Conservation (phyloP, 2,797 vertebrate species). For the Cottoperca gobio region DNA sequence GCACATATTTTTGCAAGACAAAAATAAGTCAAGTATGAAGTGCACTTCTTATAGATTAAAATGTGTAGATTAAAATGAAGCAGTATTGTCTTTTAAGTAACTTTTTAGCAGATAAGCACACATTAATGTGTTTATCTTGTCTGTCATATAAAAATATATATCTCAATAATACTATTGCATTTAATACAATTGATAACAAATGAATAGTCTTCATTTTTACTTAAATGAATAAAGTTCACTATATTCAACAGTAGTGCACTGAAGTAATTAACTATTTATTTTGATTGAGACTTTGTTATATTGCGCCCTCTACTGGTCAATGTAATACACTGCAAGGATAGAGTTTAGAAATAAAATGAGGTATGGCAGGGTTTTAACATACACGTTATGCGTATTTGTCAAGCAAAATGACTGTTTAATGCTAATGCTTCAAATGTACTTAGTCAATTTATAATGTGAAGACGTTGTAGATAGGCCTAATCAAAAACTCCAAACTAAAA, state of each 20-base stretch:
- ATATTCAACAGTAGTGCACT: neutral
- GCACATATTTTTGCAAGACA: neutral
- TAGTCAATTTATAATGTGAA: neutral
- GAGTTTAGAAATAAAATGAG: neutral
- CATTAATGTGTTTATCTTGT: neutral
- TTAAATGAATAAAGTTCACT: neutral
- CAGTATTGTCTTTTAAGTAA: neutral
- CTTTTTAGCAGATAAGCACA: neutral
- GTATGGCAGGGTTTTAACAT: neutral
- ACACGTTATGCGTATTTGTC: neutral
- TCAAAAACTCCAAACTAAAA: neutral
- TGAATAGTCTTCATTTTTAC: neutral
- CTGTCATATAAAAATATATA: neutral
- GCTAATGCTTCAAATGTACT: neutral
- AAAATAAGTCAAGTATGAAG: neutral
- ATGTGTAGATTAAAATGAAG: neutral
- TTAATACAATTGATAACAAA: neutral
- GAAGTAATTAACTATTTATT: neutral
- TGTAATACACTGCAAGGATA: conserved; percentile 23
- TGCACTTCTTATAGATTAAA: neutral
- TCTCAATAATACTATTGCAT: neutral
- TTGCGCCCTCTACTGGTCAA: conserved; percentile 67
- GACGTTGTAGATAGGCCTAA: neutral
- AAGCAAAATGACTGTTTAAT: neutral
- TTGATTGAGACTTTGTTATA: conserved; percentile 26